Evolutionary conservation across 2,888 invertebrate species (phyloP), one percentile per base, ranked within the genome.

Genomic region (Xanthia icteritia): DNA sequence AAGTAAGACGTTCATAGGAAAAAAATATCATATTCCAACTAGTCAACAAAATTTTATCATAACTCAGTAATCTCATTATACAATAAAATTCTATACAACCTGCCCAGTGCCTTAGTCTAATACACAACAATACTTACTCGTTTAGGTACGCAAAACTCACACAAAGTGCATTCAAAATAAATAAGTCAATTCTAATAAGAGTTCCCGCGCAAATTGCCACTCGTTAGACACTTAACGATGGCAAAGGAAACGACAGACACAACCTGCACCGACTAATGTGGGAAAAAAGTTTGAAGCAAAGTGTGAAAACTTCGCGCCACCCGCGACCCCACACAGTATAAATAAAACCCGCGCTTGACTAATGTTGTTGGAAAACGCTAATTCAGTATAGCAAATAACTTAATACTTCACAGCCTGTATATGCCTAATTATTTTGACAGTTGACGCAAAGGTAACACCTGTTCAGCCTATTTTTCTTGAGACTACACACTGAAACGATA

Each of bases 221-320:
- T 88, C 81, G 79, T 86, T 85, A 88, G 71, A 86, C 86, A 89
- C 88, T 90, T 92, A 92, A 92, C 90, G 90, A 88, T 80, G 88
- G 91, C 83, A 89, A 90, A 82, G 77, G 89, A 91, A 91, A 90
- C 90, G 90, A 90, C 84, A 83, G 80, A 81, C 82, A 77, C 87
- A 81, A 89, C 87, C 89, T 84, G 87, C 86, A 86, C 86, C 87
- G 88, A 89, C 90, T 90, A 91, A 91, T 88, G 91, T 90, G 78
- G 83, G 88, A 86, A 89, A 90, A 91, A 93, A 87, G 79, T 83
- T 82, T 64, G 75, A 82, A 81, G 66, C 75, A 85, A 86, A 89
- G 88, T 89, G 90, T 85, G 84, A 87, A 88, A 90, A 89, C 89
- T 90, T 90, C 73, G 73, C 75, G 81, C 73, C 76, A 73, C 68